Percentiles rank a stretch among this genome's conserved stretches.
These are phyloP conservation scores for Hoplias malabaricus DNA, from an alignment of 2,113 vertebrate genomes.

Conservation along the genomic window DNA sequence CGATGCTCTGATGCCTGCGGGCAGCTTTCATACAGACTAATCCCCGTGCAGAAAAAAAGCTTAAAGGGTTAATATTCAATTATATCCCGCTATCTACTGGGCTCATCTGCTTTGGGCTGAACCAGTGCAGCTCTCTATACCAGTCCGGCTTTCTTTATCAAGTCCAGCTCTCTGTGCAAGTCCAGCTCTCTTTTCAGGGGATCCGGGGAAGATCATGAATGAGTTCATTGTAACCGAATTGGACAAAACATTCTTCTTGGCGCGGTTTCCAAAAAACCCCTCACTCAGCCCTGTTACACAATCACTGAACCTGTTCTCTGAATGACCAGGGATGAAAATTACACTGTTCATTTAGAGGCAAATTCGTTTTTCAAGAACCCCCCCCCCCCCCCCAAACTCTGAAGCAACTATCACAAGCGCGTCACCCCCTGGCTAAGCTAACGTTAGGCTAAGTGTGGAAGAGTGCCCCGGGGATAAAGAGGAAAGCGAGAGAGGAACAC, in stretches of 20 bases:
- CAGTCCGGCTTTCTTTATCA: not conserved
- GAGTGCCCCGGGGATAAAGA: not conserved
- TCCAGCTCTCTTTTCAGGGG: not conserved
- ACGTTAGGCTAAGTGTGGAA: not conserved
- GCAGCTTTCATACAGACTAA: not conserved
- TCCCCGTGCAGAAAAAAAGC: not conserved
- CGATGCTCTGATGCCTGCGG: not conserved
- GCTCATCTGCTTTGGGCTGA: not conserved
- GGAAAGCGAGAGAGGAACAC: not conserved
- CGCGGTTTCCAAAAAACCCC: slow-evolving; percentile 25
- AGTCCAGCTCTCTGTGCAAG: not conserved
- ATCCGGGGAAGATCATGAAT: slow-evolving; percentile 24
- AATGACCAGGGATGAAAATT: not conserved
- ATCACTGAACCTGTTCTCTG: not conserved
- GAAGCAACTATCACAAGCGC: not conserved
- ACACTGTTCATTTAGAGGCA: not conserved
- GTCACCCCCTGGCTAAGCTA: not conserved
- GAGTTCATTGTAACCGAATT: slow-evolving; percentile 35
- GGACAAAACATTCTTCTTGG: slow-evolving; percentile 28
- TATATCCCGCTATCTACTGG: not conserved
- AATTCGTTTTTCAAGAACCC: not conserved
- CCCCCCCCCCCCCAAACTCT: not conserved
- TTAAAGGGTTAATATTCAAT: slow-evolving; percentile 11
- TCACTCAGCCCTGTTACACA: slow-evolving; percentile 29
- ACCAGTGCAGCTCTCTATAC: not conserved